Evolutionary conservation across 2,888 invertebrate species (phyloP).

Genomic region (Idaea dimidiata): DNA sequence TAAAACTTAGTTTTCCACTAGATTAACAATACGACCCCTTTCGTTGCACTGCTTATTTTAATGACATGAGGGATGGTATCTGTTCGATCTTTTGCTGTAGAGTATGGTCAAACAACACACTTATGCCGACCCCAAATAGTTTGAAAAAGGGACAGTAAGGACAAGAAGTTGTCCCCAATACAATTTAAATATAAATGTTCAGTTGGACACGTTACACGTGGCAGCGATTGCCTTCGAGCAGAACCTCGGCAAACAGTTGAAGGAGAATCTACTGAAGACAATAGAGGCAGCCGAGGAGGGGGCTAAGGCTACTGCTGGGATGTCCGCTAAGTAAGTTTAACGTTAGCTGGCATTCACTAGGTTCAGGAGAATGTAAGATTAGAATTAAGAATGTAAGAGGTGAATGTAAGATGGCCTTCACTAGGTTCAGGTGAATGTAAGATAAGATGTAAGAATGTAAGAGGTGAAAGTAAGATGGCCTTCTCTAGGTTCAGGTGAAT

Average conservation of each 20-base stretch:
- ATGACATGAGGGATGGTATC: no score
- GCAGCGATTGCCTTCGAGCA: slow-evolving; percentile 62
- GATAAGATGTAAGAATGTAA: no score
- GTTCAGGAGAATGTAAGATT: background rate
- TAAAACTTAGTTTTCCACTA: no score
- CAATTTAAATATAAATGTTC: slow-evolving; percentile 19
- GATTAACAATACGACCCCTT: no score
- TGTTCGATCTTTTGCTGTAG: no score
- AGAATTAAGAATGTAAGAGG: background rate
- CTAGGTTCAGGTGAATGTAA: background rate
- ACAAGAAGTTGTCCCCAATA: background rate
- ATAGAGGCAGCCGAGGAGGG: slow-evolving; percentile 65
- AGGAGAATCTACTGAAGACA: slow-evolving; percentile 51
- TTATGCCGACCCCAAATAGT: no score
- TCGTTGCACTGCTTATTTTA: no score
- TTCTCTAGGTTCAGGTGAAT: background rate
- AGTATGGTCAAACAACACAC: no score
- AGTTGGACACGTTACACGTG: slow-evolving; percentile 81
- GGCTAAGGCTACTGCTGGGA: slow-evolving; percentile 73
- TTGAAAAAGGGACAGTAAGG: no score
- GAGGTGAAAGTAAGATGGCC: background rate
- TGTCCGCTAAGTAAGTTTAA: slow-evolving; percentile 74
- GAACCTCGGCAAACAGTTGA: slow-evolving; percentile 41
- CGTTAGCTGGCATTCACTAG: background rate
- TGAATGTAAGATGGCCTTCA: background rate